These are phyloP conservation scores for Lucinisca nassula DNA, from an alignment of 2,888 invertebrate species.

Conservation along the genomic window DNA sequence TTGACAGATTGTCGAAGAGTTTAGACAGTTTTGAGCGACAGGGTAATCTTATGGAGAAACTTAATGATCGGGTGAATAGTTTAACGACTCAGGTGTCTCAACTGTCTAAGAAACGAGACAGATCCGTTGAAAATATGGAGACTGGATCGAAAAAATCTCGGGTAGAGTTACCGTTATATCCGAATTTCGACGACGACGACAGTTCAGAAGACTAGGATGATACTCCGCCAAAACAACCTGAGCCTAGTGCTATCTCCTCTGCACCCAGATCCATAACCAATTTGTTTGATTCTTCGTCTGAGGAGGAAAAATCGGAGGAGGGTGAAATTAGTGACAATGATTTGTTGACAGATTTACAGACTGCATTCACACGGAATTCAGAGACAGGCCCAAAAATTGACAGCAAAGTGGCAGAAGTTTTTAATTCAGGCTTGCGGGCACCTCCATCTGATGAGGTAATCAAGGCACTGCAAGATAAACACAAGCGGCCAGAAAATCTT, in stretches of 20 bases:
- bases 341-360: neutral
- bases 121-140: neutral
- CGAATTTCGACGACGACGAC: neutral
- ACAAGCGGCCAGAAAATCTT: neutral
- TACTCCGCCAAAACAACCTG: too few relatives aligned
- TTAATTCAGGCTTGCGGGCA: neutral
- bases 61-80: neutral
- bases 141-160: neutral
- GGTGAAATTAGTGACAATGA: neutral
- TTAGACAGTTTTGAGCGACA: neutral
- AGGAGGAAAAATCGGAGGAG: neutral
- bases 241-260: neutral
- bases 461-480: neutral
- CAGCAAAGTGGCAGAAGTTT: neutral
- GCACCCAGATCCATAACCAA: neutral
- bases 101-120: neutral
- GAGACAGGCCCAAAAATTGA: neutral
- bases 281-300: neutral
- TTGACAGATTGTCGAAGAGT: neutral
- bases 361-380: neutral
- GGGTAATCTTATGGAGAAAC: neutral
- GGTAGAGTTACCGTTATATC: neutral
- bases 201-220: neutral
- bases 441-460: neutral
- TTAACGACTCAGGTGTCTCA: neutral